Base-by-base conservation (phyloP, 2,113 vertebrate genomes). In the Vanacampus margaritifer region DNA sequence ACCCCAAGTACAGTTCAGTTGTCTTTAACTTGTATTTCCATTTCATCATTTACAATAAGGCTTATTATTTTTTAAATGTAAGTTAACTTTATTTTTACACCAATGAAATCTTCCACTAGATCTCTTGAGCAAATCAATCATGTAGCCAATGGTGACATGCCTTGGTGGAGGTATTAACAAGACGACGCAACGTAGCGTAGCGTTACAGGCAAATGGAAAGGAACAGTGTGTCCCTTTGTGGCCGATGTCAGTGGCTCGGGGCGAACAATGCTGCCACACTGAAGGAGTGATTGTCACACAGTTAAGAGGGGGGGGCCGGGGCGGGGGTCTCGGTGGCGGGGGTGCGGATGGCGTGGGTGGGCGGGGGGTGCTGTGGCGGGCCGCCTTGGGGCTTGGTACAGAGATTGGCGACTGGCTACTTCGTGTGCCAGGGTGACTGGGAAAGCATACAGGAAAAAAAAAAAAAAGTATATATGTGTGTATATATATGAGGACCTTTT, bases 311-410 rank as follows among this genome's bases (percentile, higher is more conserved):
- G 86, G 82, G 64, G 82, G 76, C 68, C 71, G 24, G 65, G 79
- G 13, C 65, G 68, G 39, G 69, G 45, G 13, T 69, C 72, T 32
- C 70, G 76, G 64, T 73, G 80, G 50, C 73, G 69, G 37, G 65
- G 76, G 54, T 7, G 72, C 45, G 0, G 45, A 39, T 23, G 45
- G 60, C 23, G 75, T 71, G 17, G 78, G 45, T 45, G 78, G 78
- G 83, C 19, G 14, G 59, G 8, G 36, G 35, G 21, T 35, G 35
- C 56, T 28, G 61, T 23, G 16, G 41, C 6, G 61, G 61, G 41
- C 75, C 76, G 78, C 82, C 64, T 65, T 89, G 89, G 91, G 90
- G 87, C 89, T 85, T 91, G 90, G 91, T 92, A 93, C 92, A 87
- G 89, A 87, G 87, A 74, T 77, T 86, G 65, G 74, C 60, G 43